These are phyloP conservation scores for Perca schrenkii DNA, from an alignment of 2,113 vertebrate species.

Conservation along the genomic window DNA sequence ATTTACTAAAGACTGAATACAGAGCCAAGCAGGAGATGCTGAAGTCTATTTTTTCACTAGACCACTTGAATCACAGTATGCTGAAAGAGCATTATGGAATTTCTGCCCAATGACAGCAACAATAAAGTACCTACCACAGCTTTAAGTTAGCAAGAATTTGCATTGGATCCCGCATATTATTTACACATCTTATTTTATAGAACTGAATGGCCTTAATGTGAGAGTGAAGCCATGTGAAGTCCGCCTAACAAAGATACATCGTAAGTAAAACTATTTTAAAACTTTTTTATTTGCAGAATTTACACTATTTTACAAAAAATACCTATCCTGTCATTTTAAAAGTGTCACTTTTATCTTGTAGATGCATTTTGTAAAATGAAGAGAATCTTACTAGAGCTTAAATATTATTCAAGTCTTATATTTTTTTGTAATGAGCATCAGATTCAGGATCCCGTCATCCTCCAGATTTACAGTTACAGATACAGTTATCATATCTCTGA, in stretches of 20 bases:
- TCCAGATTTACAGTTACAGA: background rate
- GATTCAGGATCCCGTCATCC: background rate
- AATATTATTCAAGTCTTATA: background rate
- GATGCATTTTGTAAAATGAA: background rate
- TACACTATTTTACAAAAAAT: background rate
- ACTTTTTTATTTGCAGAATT: too few species aligned
- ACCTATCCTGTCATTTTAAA: background rate
- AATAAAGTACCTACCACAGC: too few species aligned
- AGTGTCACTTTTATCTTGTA: background rate
- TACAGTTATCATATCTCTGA: background rate
- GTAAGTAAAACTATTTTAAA: conserved; percentile 60
- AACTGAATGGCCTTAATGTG: conserved; percentile 42
- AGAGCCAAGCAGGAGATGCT: too few species aligned
- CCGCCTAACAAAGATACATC: conserved; percentile 76
- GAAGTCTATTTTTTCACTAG: too few species aligned
- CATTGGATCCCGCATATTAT: background rate
- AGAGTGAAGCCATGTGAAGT: conserved; percentile 80
- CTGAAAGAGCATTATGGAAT: too few species aligned
- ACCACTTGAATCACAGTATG: too few species aligned
- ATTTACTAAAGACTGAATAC: too few species aligned
- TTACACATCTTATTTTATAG: conserved; percentile 61
- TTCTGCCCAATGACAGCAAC: too few species aligned
- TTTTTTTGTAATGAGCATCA: background rate
- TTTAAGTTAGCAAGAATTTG: too few species aligned
- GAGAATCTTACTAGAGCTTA: background rate